A percentile compares a stretch with the other conserved stretches of the same genome.
Evolutionary conservation across 2,113 vertebrate genomes (phyloP).

Genomic region (Pungitius pungitius): DNA sequence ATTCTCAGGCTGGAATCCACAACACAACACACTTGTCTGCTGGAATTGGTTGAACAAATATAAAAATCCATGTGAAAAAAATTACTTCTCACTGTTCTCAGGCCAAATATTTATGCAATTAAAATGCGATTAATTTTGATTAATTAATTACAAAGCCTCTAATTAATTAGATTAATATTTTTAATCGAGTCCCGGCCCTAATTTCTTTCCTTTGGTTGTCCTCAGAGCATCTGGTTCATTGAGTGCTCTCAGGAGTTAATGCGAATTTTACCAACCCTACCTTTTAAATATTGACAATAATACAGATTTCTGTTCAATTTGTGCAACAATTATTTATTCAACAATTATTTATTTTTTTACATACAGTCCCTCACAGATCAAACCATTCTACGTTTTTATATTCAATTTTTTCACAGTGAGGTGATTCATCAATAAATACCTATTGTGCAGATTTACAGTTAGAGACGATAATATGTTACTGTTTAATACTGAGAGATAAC

Average conservation of each 20-base stretch:
- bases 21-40: too few species aligned
- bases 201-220: too few species aligned
- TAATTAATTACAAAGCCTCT: too few species aligned
- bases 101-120: too few species aligned
- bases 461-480: conserved; percentile 17
- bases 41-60: too few species aligned
- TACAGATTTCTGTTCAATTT: conserved; percentile 1
- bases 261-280: not conserved
- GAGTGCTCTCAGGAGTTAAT: not conserved
- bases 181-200: too few species aligned
- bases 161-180: too few species aligned
- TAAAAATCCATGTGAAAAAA: too few species aligned
- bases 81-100: too few species aligned
- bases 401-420: conserved; percentile 13
- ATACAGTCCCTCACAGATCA: conserved; percentile 6
- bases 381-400: conserved; percentile 25
- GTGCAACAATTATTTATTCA: conserved; percentile 38
- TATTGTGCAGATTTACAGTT: conserved; percentile 23
- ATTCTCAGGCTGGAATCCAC: too few species aligned
- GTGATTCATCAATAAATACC: not conserved
- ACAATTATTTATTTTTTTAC: conserved; percentile 22
- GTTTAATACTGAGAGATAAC: conserved; percentile 11
- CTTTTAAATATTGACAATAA: not conserved
- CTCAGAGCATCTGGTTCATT: not conserved
- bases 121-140: too few species aligned